These are phyloP conservation scores for Leptopilina syphax DNA, from an alignment of 2,888 invertebrate genomes.

Conservation along the genomic window DNA sequence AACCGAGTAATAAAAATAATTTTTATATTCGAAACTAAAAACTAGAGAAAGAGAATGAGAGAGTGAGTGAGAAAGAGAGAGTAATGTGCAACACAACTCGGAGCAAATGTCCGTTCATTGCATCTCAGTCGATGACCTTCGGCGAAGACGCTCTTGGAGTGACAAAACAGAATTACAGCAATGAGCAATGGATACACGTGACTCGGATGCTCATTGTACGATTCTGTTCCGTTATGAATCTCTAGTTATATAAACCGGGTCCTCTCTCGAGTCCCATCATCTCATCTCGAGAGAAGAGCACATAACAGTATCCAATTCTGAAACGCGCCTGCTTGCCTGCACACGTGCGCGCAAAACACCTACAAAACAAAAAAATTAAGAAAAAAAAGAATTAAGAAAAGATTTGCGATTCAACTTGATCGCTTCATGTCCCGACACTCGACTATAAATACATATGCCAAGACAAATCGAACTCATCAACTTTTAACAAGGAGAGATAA, in stretches of 20 bases:
- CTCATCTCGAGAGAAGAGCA: slow-evolving; percentile 58
- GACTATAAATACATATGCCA: not conserved
- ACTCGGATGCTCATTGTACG: slow-evolving; percentile 57
- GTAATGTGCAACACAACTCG: slow-evolving; percentile 42
- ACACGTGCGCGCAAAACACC: slow-evolving; percentile 16
- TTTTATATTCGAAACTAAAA: too few species aligned
- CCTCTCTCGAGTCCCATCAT: slow-evolving; percentile 63
- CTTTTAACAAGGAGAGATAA: not conserved
- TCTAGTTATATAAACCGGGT: slow-evolving; percentile 70
- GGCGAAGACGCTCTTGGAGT: slow-evolving; percentile 13
- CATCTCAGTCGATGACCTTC: slow-evolving; percentile 31
- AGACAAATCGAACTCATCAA: slow-evolving; percentile 30
- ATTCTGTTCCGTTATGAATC: slow-evolving; percentile 73
- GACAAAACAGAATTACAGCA: slow-evolving; percentile 32
- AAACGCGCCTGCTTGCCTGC: slow-evolving; percentile 2
- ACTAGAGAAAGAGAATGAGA: too few species aligned
- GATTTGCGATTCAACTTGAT: slow-evolving; percentile 15
- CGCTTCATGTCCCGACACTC: slow-evolving; percentile 2
- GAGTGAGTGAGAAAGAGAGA: slow-evolving; percentile 13
- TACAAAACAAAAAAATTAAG: not conserved
- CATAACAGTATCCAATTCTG: slow-evolving; percentile 70
- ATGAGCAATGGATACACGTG: slow-evolving; percentile 16
- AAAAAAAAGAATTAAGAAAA: not conserved
- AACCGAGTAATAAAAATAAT: too few species aligned
- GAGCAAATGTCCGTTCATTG: slow-evolving; percentile 48